These are phyloP conservation scores for Masticophis lateralis DNA, from an alignment of 2,797 vertebrate genomes.

Conservation along the genomic window DNA sequence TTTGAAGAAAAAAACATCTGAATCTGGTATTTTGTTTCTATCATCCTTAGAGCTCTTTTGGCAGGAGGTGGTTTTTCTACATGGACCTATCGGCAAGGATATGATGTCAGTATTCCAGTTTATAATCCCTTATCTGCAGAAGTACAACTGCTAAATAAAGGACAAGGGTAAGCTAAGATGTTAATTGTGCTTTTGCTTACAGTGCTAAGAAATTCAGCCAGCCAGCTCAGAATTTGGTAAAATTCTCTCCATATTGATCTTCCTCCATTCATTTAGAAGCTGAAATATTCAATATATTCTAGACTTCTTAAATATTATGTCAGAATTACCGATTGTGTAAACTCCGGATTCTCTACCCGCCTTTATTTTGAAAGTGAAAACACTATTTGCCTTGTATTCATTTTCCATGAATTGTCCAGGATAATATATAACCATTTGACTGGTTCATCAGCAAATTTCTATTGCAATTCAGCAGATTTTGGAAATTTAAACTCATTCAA, in stretches of 20 bases:
- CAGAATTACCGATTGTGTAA: neutral
- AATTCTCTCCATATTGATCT: neutral
- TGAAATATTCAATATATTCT: neutral
- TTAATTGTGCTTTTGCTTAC: neutral
- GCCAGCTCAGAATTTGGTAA: neutral
- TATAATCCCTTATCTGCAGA: constrained; percentile 90
- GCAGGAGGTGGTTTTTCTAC: constrained; percentile 98
- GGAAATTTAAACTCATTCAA: neutral
- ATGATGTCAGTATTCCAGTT: constrained; percentile 97
- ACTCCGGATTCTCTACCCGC: neutral
- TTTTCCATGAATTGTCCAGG: neutral
- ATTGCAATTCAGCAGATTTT: neutral
- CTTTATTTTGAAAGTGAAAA: neutral
- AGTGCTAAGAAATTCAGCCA: neutral
- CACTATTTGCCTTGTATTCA: neutral
- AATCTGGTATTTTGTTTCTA: constrained; percentile 22
- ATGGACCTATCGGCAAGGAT: constrained; percentile 98
- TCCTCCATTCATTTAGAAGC: neutral
- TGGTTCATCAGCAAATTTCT: neutral
- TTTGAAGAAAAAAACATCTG: neutral
- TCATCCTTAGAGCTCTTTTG: constrained; percentile 83
- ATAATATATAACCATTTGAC: neutral
- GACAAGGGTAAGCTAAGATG: constrained; percentile 82
- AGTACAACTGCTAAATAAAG: constrained; percentile 86
- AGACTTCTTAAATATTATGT: neutral